These are phyloP conservation scores for Eptesicus fuscus DNA, from an alignment of 2,113 vertebrate species.

Conservation along the genomic window DNA sequence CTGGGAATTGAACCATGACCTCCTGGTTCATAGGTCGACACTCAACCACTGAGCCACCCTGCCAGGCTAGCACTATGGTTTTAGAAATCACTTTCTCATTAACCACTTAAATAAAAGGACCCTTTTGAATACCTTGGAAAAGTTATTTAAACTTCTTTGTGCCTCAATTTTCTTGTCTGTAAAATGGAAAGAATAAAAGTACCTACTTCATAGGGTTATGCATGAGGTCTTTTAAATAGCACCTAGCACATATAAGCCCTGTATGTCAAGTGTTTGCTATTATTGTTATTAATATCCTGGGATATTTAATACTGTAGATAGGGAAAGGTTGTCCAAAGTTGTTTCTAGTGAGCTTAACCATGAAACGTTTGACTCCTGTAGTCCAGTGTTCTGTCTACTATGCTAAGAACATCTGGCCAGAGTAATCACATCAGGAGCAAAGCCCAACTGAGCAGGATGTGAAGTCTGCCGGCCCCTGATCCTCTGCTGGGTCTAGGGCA, in stretches of 20 bases:
- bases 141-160: not conserved
- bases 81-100: not conserved
- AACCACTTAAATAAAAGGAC: not conserved
- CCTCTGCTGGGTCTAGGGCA: not conserved
- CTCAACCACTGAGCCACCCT: too few relatives aligned
- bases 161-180: not conserved
- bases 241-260: not conserved
- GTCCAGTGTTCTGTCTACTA: not conserved
- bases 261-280: not conserved
- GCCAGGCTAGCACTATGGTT: not conserved
- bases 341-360: not conserved
- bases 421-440: not conserved
- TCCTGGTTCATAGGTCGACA: too few relatives aligned
- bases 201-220: not conserved
- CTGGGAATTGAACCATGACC: too few relatives aligned
- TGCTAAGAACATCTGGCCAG: not conserved
- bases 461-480: not conserved
- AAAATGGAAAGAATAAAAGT: conserved; percentile 1
- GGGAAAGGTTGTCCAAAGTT: not conserved
- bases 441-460: not conserved
- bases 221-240: not conserved
- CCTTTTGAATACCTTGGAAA: not conserved
- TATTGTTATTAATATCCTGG: not conserved
- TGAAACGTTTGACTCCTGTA: not conserved
- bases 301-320: not conserved